Percentiles rank a stretch among this genome's conserved stretches.
Evolutionary conservation across 1,140 invertebrate species (phyloP).

Genomic region (Drosophila kurseongensis): DNA sequence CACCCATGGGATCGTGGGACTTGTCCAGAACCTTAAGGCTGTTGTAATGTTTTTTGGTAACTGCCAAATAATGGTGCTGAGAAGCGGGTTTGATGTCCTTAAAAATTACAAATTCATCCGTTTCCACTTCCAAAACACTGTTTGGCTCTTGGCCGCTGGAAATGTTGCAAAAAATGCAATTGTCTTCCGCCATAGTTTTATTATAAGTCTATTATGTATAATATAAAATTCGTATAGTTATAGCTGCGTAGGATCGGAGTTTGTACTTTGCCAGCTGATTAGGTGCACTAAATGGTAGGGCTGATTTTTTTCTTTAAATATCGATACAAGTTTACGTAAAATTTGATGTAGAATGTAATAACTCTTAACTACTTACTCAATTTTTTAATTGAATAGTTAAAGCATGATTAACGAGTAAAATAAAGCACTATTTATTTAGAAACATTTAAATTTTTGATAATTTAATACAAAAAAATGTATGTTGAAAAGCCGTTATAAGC

Average conservation of each 20-base stretch:
- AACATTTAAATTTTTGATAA: no score
- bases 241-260: background rate
- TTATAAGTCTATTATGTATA: background rate
- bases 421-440: no score
- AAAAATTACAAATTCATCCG: conserved; percentile 92
- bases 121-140: conserved; percentile 88
- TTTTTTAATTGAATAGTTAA: no score
- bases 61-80: conserved; percentile 91
- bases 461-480: no score
- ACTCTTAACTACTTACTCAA: no score
- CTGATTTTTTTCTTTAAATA: background rate
- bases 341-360: no score
- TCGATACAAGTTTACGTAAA: background rate
- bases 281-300: background rate
- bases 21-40: conserved; percentile 89
- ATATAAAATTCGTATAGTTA: background rate
- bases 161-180: conserved; percentile 91
- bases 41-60: conserved; percentile 91
- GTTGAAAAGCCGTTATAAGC: no score
- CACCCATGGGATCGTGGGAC: conserved; percentile 89
- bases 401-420: no score
- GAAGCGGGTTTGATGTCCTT: conserved; percentile 93
- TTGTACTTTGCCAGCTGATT: conserved; percentile 8
- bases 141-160: conserved; percentile 86
- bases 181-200: background rate